Percentiles rank a stretch among this genome's conserved stretches.
Evolutionary conservation across 2,797 vertebrate species (phyloP).

Genomic region (Cossypha caffra): DNA sequence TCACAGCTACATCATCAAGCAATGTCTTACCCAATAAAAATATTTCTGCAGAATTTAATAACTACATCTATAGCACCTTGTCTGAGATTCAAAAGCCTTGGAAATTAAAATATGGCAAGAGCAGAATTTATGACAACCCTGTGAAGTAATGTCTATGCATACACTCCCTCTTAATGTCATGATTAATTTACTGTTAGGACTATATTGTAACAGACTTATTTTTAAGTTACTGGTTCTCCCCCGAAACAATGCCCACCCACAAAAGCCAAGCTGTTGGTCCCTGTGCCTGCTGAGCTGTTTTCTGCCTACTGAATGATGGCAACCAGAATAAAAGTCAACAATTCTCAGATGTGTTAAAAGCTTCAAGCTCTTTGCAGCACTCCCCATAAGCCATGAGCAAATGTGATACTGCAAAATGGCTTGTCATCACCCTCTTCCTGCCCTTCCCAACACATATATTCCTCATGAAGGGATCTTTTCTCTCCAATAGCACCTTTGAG

Average conservation of each 20-base stretch:
- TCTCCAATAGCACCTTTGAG: background rate
- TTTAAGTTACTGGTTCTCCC: constrained; percentile 35
- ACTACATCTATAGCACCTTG: constrained; percentile 75
- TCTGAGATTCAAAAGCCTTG: constrained; percentile 70
- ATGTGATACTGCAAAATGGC: constrained; percentile 23
- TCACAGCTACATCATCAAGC: constrained; percentile 68
- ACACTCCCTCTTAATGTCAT: constrained; percentile 46
- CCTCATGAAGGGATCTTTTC: constrained; percentile 29
- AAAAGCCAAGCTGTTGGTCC: background rate
- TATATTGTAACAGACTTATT: constrained; percentile 69
- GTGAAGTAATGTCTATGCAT: constrained; percentile 76
- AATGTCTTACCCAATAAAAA: constrained; percentile 77
- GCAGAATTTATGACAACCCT: constrained; percentile 64
- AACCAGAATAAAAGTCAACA: constrained; percentile 14
- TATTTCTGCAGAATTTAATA: constrained; percentile 75
- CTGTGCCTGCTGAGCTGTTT: background rate
- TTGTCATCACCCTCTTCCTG: constrained; percentile 64
- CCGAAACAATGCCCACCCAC: constrained; percentile 50
- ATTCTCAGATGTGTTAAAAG: constrained; percentile 40
- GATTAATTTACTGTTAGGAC: constrained; percentile 79
- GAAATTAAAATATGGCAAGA: constrained; percentile 73
- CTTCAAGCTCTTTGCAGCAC: background rate
- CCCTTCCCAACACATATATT: constrained; percentile 19
- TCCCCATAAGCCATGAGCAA: background rate
- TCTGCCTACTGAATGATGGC: background rate